Evolutionary conservation across 2,113 vertebrate species (phyloP), one percentile per base, ranked within the genome.

Genomic region (Pampusana beccarii): DNA sequence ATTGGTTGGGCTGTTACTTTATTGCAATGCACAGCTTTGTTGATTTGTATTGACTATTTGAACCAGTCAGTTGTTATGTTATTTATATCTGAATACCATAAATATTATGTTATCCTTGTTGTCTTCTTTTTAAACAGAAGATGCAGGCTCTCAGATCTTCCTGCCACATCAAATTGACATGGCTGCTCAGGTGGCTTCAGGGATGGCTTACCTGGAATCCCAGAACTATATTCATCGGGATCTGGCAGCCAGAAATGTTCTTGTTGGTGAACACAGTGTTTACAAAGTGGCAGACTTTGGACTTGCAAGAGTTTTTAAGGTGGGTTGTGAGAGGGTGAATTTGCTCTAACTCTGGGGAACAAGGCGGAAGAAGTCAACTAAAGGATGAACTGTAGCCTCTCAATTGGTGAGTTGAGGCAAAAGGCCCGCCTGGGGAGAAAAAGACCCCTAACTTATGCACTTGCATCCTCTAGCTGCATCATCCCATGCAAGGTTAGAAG

Each of bases 261-360:
- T 99, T 64, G 99, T 99, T 89, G 99, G 99, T 8, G 99, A 99
- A 56, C 99, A 99, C 87, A 98, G 98, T 92, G 95, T 99, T 97
- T 99, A 98, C 98, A 99, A 99, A 98, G 98, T 99, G 67, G 99
- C 99, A 26, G 99, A 99, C 96, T 99, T 99, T 31, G 99, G 99
- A 94, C 98, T 99, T 44, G 99, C 99, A 70, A 98, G 99, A 88
- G 98, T 99, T 94, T 99, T 99, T 98, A 98, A 98, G 98, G 99
- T 99, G 89, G 12, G 77, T 92, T 86, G 13, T 64, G 69, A 75
- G 44, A 69, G 2, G 4, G 24, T 58, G 36, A 80, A 20, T 20
- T 34, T 19, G 26, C 24, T 73, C 10, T 33, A 57, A 36, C 9
- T 51, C n/a, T 24, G 42, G 26, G 36, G 40, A 84, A 26, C 21